phyloP scores from a whole-genome alignment of 2,888 invertebrate genomes.

The Barypeithes pellucidus region DNA sequence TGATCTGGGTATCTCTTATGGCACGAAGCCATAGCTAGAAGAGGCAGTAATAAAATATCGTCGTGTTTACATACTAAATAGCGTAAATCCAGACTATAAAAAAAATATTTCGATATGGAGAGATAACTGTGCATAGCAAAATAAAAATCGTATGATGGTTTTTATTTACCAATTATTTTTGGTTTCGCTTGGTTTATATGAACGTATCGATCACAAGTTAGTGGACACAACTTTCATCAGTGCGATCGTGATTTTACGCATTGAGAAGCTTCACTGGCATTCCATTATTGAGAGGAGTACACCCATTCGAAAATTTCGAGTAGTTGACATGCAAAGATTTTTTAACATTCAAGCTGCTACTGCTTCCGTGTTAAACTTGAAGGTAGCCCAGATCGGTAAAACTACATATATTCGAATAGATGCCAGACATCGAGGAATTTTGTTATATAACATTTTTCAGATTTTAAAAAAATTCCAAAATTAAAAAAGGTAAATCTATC shows the following conservation, averaged over 20 bases:
- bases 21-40: neutral
- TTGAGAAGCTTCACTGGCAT: neutral
- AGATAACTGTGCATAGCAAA: neutral
- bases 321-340: conserved; percentile 23
- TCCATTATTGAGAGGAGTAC: conserved; percentile 19
- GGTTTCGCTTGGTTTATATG: conserved; percentile 12
- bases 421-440: no score
- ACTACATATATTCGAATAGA: neutral
- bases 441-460: conserved; percentile 22
- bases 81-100: conserved; percentile 7
- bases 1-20: conserved; percentile 12
- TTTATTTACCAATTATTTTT: neutral
- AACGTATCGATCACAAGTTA: conserved; percentile 6
- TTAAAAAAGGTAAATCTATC: conserved; percentile 23
- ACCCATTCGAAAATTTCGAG: conserved; percentile 16
- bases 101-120: neutral
- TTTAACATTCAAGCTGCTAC: conserved; percentile 16
- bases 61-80: conserved; percentile 15
- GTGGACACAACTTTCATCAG: neutral
- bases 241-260: no score
- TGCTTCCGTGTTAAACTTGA: conserved; percentile 21
- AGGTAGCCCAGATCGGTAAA: conserved; percentile 14
- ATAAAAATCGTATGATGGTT: neutral
- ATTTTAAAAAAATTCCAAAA: conserved; percentile 20
- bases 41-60: no score